Conservation (phyloP, 1,140 invertebrate species). For the Macrocentrus cingulum region DNA sequence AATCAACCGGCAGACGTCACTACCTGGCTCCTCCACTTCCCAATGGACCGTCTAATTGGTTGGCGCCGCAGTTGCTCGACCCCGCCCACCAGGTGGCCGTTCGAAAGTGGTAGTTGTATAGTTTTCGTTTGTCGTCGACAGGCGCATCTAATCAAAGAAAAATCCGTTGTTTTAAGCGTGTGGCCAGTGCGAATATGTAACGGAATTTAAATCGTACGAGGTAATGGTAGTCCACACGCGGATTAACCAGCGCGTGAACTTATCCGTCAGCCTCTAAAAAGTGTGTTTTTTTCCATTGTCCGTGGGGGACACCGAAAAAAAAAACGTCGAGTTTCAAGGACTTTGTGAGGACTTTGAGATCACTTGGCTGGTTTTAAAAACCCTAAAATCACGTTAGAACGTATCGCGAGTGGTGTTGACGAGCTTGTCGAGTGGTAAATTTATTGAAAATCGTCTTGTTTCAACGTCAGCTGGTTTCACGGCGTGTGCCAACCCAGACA, state of each 20-base stretch:
- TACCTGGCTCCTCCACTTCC: not conserved
- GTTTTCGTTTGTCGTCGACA: slow-evolving; percentile 45
- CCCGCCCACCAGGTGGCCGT: slow-evolving; percentile 53
- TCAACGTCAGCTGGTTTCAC: slow-evolving; percentile 51
- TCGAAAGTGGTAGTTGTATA: slow-evolving; percentile 54
- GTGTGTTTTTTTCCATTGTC: no score
- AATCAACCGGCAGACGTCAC: not conserved
- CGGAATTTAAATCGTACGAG: slow-evolving; percentile 23
- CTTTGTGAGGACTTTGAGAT: no score
- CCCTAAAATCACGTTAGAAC: no score
- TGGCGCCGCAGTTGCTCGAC: slow-evolving; percentile 34
- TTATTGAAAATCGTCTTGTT: no score
- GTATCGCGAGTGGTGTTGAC: no score
- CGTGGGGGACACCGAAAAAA: no score
- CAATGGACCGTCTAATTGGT: slow-evolving; percentile 34
- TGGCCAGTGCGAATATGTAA: slow-evolving; percentile 50
- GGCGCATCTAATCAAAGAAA: slow-evolving; percentile 37
- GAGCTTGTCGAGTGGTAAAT: no score
- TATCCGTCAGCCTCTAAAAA: no score
- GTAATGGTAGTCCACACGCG: slow-evolving; percentile 20
- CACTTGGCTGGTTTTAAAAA: no score
- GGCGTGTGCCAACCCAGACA: slow-evolving; percentile 51
- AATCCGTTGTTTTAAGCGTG: slow-evolving; percentile 35
- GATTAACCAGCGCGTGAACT: no score
- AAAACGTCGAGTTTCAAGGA: no score